phyloP scores from a whole-genome alignment of 1,140 invertebrate genomes.

The Macrotrachela quadricornifera region DNA sequence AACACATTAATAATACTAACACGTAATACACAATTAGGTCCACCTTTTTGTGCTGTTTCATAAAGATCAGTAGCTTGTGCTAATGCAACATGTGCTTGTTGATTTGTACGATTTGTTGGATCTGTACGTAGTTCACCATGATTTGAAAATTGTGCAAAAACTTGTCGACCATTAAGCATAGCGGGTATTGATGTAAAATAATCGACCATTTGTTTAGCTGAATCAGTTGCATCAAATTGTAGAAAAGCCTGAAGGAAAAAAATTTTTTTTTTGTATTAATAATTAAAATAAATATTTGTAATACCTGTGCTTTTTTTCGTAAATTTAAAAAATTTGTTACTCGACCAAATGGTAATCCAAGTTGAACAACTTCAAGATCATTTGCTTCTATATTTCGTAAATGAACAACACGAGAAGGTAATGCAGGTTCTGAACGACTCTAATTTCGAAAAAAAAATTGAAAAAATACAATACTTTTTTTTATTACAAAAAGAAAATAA shows the following conservation, averaged over 20 bases:
- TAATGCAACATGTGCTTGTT: not conserved
- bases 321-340: slow-evolving; percentile 77
- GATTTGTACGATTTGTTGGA: not conserved
- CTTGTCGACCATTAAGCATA: slow-evolving; percentile 54
- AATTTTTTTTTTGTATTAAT: not conserved
- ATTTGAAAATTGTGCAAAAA: slow-evolving; percentile 86
- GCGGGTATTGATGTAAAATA: slow-evolving; percentile 61
- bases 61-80: slow-evolving; percentile 21
- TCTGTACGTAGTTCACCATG: slow-evolving; percentile 48
- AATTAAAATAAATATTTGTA: not conserved
- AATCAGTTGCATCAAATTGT: slow-evolving; percentile 73
- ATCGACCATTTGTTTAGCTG: slow-evolving; percentile 69
- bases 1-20: slow-evolving; percentile 89
- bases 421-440: too few relatives aligned
- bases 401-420: slow-evolving; percentile 71
- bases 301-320: slow-evolving; percentile 69
- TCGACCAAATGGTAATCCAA: slow-evolving; percentile 74
- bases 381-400: slow-evolving; percentile 63
- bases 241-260: slow-evolving; percentile 60
- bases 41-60: slow-evolving; percentile 42
- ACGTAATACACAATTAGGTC: slow-evolving; percentile 78
- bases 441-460: too few relatives aligned
- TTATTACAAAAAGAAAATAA: too few relatives aligned
- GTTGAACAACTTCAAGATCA: slow-evolving; percentile 73
- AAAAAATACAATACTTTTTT: too few relatives aligned